Evolutionary conservation across 2,888 invertebrate genomes (phyloP).

Genomic region (Tetanocera ferruginea): DNA sequence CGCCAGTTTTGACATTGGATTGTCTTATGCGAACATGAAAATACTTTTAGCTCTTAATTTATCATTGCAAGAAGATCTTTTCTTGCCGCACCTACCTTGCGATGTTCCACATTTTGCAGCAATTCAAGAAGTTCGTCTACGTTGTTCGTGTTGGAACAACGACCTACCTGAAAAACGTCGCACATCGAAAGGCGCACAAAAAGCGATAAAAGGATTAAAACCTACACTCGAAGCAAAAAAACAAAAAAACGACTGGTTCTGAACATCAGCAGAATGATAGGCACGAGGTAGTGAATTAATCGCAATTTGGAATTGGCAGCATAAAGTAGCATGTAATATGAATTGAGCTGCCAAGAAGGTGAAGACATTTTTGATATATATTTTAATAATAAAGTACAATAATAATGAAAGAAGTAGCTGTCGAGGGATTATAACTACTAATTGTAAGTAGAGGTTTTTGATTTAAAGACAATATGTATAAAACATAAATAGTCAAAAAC

Average conservation of each 20-base stretch:
- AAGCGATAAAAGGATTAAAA: constrained; percentile 64
- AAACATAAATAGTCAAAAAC: too few species aligned
- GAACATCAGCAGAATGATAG: neutral
- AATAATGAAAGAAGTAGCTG: too few species aligned
- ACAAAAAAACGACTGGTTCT: neutral
- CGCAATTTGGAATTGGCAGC: neutral
- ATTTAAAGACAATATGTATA: too few species aligned
- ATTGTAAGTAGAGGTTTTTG: too few species aligned
- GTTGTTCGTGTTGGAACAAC: neutral
- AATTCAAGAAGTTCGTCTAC: neutral
- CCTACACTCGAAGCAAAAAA: constrained; percentile 46
- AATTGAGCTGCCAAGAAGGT: neutral
- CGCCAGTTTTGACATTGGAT: constrained; percentile 63
- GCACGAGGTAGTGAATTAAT: neutral
- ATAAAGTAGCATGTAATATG: neutral
- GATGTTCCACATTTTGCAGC: neutral
- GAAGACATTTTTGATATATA: neutral
- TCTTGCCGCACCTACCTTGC: constrained; percentile 34
- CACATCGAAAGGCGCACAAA: constrained; percentile 46
- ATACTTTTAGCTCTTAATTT: constrained; percentile 69
- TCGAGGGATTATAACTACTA: too few species aligned
- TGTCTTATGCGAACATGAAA: constrained; percentile 67
- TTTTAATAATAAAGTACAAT: too few species aligned
- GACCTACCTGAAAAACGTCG: constrained; percentile 2
- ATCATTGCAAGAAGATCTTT: constrained; percentile 67